These are phyloP conservation scores for Cephalopholis sonnerati DNA, from an alignment of 2,113 vertebrate species.

Conservation along the genomic window DNA sequence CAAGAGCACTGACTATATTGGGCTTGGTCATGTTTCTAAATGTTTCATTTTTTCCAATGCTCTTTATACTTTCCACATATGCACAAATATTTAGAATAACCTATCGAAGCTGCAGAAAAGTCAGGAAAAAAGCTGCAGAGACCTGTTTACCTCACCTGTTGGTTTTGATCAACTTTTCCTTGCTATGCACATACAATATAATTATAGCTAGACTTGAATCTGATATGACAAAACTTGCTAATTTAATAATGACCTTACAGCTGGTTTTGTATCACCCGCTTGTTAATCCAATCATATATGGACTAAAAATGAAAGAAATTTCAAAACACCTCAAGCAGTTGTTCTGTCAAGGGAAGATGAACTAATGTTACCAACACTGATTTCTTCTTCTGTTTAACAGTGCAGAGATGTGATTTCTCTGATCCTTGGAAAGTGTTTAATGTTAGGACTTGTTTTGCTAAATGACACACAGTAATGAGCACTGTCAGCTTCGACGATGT, in stretches of 20 bases:
- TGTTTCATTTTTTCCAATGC: too few relatives aligned
- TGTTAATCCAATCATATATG: conserved; percentile 48
- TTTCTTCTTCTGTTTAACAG: too few relatives aligned
- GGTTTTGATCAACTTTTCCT: conserved; percentile 22
- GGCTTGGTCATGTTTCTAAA: too few relatives aligned
- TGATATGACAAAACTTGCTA: conserved; percentile 15
- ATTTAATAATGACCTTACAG: conserved; percentile 50
- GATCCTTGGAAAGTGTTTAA: too few relatives aligned
- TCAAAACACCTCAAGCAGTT: conserved; percentile 16
- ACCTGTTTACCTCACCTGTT: conserved; percentile 47
- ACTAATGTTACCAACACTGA: too few relatives aligned
- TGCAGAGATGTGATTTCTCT: too few relatives aligned
- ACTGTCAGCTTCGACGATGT: too few relatives aligned
- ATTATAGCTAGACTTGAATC: neutral
- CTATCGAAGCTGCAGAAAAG: neutral
- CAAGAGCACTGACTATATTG: too few relatives aligned
- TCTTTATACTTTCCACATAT: too few relatives aligned
- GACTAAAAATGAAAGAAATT: conserved; percentile 34
- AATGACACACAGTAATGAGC: too few relatives aligned
- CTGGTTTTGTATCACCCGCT: conserved; percentile 35
- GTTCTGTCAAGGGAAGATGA: neutral
- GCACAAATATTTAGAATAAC: neutral
- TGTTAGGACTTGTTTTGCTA: too few relatives aligned
- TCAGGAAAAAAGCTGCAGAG: conserved; percentile 42
- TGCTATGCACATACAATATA: conserved; percentile 12